Conservation (phyloP, 1,140 invertebrate genomes). For the Mactra quadrangularis region DNA sequence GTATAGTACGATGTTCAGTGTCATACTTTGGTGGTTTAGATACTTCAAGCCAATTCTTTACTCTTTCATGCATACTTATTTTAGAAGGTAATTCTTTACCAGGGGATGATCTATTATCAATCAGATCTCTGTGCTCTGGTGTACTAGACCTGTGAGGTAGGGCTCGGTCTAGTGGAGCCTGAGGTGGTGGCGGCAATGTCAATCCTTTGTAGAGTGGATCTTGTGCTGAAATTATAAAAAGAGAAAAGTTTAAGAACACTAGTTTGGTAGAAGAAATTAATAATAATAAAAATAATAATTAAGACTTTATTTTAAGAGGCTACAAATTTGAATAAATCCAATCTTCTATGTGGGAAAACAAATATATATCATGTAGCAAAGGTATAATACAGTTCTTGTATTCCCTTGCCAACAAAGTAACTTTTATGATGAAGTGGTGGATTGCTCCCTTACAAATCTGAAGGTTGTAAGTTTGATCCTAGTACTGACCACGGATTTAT, state of each 20-base stretch:
- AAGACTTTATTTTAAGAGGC: no score
- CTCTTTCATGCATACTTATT: slow-evolving; percentile 70
- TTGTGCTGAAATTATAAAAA: slow-evolving; percentile 41
- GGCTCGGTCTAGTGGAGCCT: slow-evolving; percentile 8
- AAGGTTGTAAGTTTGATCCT: no score
- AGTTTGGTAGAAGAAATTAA: no score
- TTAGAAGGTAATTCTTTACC: slow-evolving; percentile 77
- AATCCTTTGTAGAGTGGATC: slow-evolving; percentile 55
- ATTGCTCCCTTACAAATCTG: no score
- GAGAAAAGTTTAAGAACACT: neutral
- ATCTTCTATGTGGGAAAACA: no score
- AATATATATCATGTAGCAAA: no score
- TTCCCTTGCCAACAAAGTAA: no score
- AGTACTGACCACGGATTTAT: no score
- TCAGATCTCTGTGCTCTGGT: slow-evolving; percentile 34
- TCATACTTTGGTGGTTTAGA: slow-evolving; percentile 72
- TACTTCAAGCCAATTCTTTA: slow-evolving; percentile 74
- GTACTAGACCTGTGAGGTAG: slow-evolving; percentile 11
- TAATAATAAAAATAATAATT: no score
- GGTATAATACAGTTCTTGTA: no score
- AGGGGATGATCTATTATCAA: slow-evolving; percentile 62
- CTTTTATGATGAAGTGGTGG: no score
- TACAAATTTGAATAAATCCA: no score
- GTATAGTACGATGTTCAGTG: slow-evolving; percentile 66
- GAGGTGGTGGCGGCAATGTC: slow-evolving; percentile 22